Conservation (phyloP, 2,888 invertebrate species). For the Nezara viridula region DNA sequence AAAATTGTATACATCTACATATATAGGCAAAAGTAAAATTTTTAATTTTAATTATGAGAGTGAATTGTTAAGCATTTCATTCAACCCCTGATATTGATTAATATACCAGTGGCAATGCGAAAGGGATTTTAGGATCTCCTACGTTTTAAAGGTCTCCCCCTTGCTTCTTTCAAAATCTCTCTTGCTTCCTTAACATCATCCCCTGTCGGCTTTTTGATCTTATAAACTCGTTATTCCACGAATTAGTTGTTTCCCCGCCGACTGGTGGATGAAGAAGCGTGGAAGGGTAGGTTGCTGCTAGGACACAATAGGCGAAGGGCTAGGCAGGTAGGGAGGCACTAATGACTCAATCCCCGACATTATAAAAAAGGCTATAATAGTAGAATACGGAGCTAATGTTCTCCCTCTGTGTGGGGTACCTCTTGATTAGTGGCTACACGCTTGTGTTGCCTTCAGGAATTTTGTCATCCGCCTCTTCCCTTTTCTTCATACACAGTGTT, state of each 20-base stretch:
- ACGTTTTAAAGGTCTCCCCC: not conserved
- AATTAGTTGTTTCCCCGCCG: not conserved
- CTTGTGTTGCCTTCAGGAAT: not conserved
- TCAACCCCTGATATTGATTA: too few relatives aligned
- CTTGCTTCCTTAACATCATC: not conserved
- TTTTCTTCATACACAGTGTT: not conserved
- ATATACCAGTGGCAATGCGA: too few relatives aligned
- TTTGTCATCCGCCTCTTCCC: not conserved
- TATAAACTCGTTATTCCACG: not conserved
- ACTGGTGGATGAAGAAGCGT: not conserved
- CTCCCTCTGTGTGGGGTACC: constrained; percentile 31
- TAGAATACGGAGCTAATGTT: constrained; percentile 13
- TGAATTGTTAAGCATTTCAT: too few relatives aligned
- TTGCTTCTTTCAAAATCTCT: too few relatives aligned
- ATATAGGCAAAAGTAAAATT: too few relatives aligned
- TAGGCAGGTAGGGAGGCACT: not conserved
- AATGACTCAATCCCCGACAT: constrained; percentile 34
- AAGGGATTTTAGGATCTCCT: not conserved
- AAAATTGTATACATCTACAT: too few relatives aligned
- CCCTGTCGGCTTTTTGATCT: not conserved
- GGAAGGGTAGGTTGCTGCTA: not conserved
- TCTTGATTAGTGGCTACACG: constrained; percentile 37
- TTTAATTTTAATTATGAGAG: too few relatives aligned
- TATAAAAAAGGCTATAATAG: constrained; percentile 47
- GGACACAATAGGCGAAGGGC: not conserved